phyloP scores from a whole-genome alignment of 2,888 invertebrate species.

The Netelia fuscicornis region DNA sequence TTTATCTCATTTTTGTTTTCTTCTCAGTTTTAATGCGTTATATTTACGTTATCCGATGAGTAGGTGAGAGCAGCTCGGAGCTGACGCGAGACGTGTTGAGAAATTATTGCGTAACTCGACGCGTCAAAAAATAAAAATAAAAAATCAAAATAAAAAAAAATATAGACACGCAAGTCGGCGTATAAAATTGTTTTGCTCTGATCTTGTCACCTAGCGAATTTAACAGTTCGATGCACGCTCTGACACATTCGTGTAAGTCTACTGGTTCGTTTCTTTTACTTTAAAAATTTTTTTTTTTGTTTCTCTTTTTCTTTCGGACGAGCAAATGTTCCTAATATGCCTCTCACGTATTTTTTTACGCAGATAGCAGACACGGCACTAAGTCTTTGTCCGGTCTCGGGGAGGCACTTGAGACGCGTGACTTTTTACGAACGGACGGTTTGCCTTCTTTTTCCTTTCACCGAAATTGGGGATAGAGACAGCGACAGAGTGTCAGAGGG shows the following conservation, averaged over 20 bases:
- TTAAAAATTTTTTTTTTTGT: conserved; percentile 12
- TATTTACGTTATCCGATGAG: neutral
- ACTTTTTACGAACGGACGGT: conserved; percentile 49
- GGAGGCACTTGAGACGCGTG: conserved; percentile 45
- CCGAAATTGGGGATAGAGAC: conserved; percentile 51
- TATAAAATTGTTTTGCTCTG: conserved; percentile 30
- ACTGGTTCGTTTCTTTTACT: neutral
- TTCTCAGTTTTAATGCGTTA: neutral
- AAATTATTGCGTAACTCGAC: conserved; percentile 35
- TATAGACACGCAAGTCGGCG: neutral
- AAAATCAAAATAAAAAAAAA: neutral
- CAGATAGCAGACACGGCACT: conserved; percentile 13
- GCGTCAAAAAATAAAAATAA: neutral
- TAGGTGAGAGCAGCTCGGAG: conserved; percentile 9
- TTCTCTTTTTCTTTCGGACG: conserved; percentile 41
- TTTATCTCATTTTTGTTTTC: neutral
- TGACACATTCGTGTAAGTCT: neutral
- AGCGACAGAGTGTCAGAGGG: conserved; percentile 3
- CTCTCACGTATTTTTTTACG: conserved; percentile 53
- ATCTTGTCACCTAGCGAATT: conserved; percentile 27
- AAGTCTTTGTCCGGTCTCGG: conserved; percentile 48
- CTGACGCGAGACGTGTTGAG: conserved; percentile 27
- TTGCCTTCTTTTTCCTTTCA: conserved; percentile 57
- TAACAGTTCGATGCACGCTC: conserved; percentile 55
- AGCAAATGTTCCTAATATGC: conserved; percentile 58